phyloP scores from a whole-genome alignment of 1,140 invertebrate species.

The Penaeus indicus region DNA sequence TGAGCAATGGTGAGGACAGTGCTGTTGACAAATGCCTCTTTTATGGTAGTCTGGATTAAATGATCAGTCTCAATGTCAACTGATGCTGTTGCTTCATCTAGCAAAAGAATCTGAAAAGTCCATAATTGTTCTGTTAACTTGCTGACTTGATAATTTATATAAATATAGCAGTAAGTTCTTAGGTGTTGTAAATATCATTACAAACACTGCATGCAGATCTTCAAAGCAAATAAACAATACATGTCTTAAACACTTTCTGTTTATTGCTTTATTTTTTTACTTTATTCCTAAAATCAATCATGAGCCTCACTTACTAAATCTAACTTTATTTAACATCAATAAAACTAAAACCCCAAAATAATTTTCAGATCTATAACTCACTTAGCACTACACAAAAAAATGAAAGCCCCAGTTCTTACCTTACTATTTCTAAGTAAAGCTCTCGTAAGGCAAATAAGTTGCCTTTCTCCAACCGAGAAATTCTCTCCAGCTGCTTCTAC shows the following conservation, averaged over 20 bases:
- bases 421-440: constrained; percentile 85
- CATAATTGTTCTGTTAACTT: constrained; percentile 21
- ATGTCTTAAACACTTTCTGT: not conserved
- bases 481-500: constrained; percentile 74
- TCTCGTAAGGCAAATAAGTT: constrained; percentile 86
- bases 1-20: constrained; percentile 75
- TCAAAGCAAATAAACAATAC: not conserved
- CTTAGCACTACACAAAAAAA: not conserved
- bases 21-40: constrained; percentile 73
- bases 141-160: constrained; percentile 41
- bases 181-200: not conserved
- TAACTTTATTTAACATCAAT: too few species aligned
- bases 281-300: too few species aligned
- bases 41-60: constrained; percentile 78
- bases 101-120: constrained; percentile 70
- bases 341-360: too few species aligned
- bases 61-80: constrained; percentile 76
- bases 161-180: not conserved
- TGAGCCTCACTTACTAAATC: too few species aligned
- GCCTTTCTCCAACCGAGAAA: constrained; percentile 75
- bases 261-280: too few species aligned
- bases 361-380: too few species aligned
- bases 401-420: constrained; percentile 68
- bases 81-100: constrained; percentile 76
- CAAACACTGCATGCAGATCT: not conserved